Percentiles rank a stretch among this genome's conserved stretches.
These are phyloP conservation scores for Poeciliopsis retropinna DNA, from an alignment of 2,113 vertebrate genomes.

Conservation along the genomic window DNA sequence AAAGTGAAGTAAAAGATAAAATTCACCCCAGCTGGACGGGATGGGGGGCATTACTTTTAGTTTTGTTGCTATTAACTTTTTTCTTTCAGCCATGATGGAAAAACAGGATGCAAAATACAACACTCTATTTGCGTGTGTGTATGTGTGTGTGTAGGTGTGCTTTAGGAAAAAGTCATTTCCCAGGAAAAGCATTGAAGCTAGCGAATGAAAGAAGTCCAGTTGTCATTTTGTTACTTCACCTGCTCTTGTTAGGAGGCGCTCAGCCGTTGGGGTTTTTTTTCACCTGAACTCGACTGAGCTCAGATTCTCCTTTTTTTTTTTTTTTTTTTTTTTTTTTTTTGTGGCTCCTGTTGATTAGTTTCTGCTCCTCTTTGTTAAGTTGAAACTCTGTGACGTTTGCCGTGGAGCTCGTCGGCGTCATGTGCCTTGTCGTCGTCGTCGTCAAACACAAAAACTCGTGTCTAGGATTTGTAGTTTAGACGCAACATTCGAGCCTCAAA, in stretches of 20 bases:
- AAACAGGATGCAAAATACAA: conserved; percentile 8
- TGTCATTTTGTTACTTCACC: conserved; percentile 1
- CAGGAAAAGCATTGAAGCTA: background rate
- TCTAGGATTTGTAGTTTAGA: background rate
- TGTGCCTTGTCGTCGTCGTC: no score
- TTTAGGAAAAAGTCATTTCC: conserved; percentile 1
- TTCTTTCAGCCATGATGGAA: background rate
- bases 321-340: no score
- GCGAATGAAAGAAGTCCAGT: background rate
- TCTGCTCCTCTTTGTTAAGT: background rate
- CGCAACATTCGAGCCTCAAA: background rate
- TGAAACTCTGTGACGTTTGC: background rate
- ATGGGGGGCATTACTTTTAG: background rate
- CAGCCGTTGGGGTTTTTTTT: background rate
- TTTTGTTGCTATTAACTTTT: background rate
- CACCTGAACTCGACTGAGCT: background rate
- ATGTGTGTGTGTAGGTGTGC: background rate
- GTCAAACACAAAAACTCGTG: background rate
- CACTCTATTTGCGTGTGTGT: background rate
- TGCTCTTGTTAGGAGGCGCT: background rate
- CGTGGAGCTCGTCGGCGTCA: background rate
- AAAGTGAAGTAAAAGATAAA: background rate
- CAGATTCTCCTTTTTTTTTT: background rate
- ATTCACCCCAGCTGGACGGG: background rate
- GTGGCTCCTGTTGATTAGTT: background rate